Conservation (phyloP, 2,888 invertebrate species). For the Tinea semifulvella region DNA sequence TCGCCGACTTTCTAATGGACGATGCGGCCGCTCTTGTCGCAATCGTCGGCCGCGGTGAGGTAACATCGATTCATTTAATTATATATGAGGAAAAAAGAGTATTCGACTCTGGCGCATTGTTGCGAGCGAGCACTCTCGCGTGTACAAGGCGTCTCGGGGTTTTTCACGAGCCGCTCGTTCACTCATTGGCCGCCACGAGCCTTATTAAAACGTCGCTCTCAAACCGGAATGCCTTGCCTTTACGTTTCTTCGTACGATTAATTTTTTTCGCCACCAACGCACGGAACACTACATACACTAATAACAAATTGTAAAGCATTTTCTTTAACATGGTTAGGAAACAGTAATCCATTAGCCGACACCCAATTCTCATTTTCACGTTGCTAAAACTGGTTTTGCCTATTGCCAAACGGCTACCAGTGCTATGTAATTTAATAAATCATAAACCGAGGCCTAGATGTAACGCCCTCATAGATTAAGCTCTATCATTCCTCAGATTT, state of each 20-base stretch:
- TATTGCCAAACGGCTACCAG: too few relatives aligned
- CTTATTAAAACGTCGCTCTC: slow-evolving; percentile 39
- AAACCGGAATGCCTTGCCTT: slow-evolving; percentile 44
- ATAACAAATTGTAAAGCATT: slow-evolving; percentile 5
- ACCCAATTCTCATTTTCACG: background rate
- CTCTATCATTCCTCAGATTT: too few relatives aligned
- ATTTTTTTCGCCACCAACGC: slow-evolving; percentile 30
- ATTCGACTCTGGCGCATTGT: slow-evolving; percentile 47
- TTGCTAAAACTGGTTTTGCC: too few relatives aligned
- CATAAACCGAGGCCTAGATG: too few relatives aligned
- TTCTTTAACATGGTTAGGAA: background rate
- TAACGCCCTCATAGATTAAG: too few relatives aligned
- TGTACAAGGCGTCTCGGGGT: slow-evolving; percentile 32
- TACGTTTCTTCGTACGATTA: slow-evolving; percentile 34
- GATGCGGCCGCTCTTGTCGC: slow-evolving; percentile 62
- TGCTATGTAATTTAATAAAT: too few relatives aligned
- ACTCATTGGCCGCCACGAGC: slow-evolving; percentile 32
- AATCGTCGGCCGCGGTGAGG: slow-evolving; percentile 57
- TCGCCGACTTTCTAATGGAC: slow-evolving; percentile 67
- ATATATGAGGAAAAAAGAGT: slow-evolving; percentile 42
- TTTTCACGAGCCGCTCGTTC: slow-evolving; percentile 33
- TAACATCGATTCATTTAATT: slow-evolving; percentile 63
- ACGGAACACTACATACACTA: slow-evolving; percentile 24
- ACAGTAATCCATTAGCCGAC: background rate
- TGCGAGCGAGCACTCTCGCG: slow-evolving; percentile 36